Base-by-base conservation (phyloP, 2,888 invertebrate genomes). In the Cryptocephalus moraei region DNA sequence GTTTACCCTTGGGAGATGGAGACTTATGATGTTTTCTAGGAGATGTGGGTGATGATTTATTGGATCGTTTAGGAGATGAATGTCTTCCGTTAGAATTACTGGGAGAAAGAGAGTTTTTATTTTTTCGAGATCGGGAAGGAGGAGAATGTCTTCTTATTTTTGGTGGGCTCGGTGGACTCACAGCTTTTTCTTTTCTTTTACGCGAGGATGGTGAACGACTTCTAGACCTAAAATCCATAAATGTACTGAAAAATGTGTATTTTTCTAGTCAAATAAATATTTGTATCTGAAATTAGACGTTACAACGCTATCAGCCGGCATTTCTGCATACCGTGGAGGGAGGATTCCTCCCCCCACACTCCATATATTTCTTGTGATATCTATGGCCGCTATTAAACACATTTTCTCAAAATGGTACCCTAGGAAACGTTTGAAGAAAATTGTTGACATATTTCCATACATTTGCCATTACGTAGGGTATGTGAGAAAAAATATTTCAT, bases 131-230 rank as follows among this genome's bases (percentile, higher is more conserved):
- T 12, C 67, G 62, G 42, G 65, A 54, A 22, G 62, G 57, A 32
- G 71, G 69, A 32, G 71, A 70, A 54, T 66, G 67, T 31, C 67
- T 65, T 51, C 68, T 62, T 50, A 68, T 67, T 49, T 68, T 64
- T 49, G 70, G 65, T 38, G 71, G 69, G 49, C 68, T 68, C 40
- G 70, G 70, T 39, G 71, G 68, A 49, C 66, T 67, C 40, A 63
- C 60, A 39, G 63, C 66, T 46, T 63, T 60, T 48, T 58, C 56
- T 47, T 57, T 59, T 58, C 67, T 68, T 60, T 67, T 71, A 49
- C 66, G 64, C 43, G 66, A 60, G 10, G 64, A 54, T 45, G 69
- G 70, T 34, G 70, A 70, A 49, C 69, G 66, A 60, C 69, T 71
- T 62, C 66, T 69, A 48, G 71, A 71, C 63, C 69, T 70, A 62